A percentile compares a stretch with the other conserved stretches of the same genome.
Evolutionary conservation across 2,797 vertebrate species (phyloP).

Genomic region (Neosilurus hyrtlii): DNA sequence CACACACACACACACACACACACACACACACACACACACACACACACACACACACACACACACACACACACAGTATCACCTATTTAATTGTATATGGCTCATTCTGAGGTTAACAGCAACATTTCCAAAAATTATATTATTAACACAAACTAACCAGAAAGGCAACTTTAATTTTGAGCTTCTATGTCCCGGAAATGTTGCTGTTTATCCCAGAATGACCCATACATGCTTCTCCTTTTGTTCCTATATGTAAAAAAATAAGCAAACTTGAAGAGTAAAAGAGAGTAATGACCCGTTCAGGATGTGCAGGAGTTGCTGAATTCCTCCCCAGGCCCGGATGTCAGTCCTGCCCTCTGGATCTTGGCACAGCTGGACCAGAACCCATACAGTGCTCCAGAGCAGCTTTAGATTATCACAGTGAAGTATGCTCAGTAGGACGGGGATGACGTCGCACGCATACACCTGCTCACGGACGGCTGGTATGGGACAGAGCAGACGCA

Average conservation of each 20-base stretch:
- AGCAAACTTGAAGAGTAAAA: not conserved
- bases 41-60: conserved; percentile 60
- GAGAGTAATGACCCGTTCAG: conserved; percentile 70
- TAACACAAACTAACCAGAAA: too few relatives aligned
- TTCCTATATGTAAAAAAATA: too few relatives aligned
- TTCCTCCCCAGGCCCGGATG: conserved; percentile 85
- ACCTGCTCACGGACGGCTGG: conserved; percentile 79
- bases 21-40: conserved; percentile 64
- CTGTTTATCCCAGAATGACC: too few relatives aligned
- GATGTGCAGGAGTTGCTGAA: conserved; percentile 86
- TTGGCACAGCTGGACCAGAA: conserved; percentile 89
- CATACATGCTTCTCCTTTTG: too few relatives aligned
- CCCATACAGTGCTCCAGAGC: conserved; percentile 85
- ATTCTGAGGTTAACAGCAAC: too few relatives aligned
- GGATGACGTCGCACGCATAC: conserved; percentile 81
- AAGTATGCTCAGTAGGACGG: conserved; percentile 84
- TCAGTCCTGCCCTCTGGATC: conserved; percentile 80
- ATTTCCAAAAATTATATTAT: too few relatives aligned
- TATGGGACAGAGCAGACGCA: conserved; percentile 82
- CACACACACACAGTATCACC: not conserved
- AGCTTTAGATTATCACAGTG: conserved; percentile 83
- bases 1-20: conserved; percentile 54
- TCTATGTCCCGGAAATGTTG: too few relatives aligned
- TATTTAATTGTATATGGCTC: too few relatives aligned
- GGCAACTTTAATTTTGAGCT: too few relatives aligned